Conservation (phyloP, 2,888 invertebrate species). For the Endotricha flammealis region DNA sequence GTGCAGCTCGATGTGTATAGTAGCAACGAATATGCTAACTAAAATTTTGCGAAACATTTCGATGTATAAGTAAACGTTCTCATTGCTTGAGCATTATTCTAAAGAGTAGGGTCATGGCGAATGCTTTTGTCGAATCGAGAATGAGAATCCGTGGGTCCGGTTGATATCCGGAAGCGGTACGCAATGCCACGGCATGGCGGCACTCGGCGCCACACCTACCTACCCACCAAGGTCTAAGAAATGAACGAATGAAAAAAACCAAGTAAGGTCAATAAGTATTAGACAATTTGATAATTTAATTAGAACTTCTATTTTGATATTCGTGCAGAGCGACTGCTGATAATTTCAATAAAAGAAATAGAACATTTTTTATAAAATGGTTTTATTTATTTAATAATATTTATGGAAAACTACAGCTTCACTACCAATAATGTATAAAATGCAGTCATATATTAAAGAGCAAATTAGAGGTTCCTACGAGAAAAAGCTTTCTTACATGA, state of each 20-base stretch:
- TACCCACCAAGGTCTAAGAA: constrained; percentile 72
- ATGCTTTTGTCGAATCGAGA: constrained; percentile 11
- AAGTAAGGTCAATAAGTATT: constrained; percentile 34
- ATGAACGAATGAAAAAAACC: constrained; percentile 46
- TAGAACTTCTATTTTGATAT: too few species aligned
- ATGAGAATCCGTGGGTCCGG: constrained; percentile 28
- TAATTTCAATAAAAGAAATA: too few species aligned
- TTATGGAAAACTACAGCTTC: too few species aligned
- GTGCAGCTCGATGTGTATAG: too few species aligned
- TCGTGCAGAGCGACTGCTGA: too few species aligned
- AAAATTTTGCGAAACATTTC: neutral
- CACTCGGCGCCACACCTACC: constrained; percentile 38
- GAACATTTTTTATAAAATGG: too few species aligned
- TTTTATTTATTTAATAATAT: too few species aligned
- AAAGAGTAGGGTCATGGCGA: constrained; percentile 18
- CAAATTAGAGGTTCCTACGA: too few species aligned
- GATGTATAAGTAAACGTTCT: constrained; percentile 8
- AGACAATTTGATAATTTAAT: constrained; percentile 24
- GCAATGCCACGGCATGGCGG: constrained; percentile 36
- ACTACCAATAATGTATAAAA: too few species aligned
- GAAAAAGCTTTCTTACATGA: too few species aligned
- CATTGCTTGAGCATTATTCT: constrained; percentile 11
- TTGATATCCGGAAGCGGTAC: constrained; percentile 48
- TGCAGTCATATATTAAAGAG: too few species aligned
- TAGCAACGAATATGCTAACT: constrained; percentile 7